These are phyloP conservation scores for Rhegmatorhina hoffmannsi DNA, from an alignment of 2,113 vertebrate genomes.

Conservation along the genomic window DNA sequence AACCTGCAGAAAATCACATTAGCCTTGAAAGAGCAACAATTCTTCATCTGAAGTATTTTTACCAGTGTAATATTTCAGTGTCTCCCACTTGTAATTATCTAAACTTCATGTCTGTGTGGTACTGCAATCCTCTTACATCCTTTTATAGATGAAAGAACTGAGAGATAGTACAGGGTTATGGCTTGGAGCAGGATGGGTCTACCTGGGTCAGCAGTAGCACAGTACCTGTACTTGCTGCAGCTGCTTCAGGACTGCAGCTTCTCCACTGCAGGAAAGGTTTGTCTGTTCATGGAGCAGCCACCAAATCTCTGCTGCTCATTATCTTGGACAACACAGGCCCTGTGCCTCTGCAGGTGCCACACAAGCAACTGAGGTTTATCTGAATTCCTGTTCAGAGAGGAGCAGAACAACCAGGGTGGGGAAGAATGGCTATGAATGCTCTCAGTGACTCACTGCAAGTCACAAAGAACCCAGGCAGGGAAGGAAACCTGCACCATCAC, in stretches of 20 bases:
- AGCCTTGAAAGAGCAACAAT: conserved; percentile 18
- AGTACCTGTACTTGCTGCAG: not conserved
- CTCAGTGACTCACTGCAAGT: not conserved
- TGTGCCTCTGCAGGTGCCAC: not conserved
- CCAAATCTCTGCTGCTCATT: not conserved
- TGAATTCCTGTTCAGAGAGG: not conserved
- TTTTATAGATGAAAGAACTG: not conserved
- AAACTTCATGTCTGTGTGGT: not conserved
- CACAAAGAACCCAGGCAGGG: not conserved
- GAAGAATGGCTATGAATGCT: not conserved
- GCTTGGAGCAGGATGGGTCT: not conserved
- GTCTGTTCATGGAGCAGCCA: not conserved
- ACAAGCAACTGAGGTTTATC: not conserved
- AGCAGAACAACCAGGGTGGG: not conserved
- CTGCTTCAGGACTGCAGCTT: not conserved
- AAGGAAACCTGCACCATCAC: not conserved
- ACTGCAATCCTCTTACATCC: not conserved
- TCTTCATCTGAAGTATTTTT: not conserved
- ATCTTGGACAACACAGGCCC: not conserved
- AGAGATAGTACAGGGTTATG: not conserved
- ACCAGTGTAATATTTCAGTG: not conserved
- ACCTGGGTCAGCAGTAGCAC: not conserved
- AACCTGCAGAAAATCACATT: conserved; percentile 1
- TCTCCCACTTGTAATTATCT: not conserved
- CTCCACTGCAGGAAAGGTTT: not conserved